Conservation (phyloP, 2,888 invertebrate species). For the Drosophila yooni region DNA sequence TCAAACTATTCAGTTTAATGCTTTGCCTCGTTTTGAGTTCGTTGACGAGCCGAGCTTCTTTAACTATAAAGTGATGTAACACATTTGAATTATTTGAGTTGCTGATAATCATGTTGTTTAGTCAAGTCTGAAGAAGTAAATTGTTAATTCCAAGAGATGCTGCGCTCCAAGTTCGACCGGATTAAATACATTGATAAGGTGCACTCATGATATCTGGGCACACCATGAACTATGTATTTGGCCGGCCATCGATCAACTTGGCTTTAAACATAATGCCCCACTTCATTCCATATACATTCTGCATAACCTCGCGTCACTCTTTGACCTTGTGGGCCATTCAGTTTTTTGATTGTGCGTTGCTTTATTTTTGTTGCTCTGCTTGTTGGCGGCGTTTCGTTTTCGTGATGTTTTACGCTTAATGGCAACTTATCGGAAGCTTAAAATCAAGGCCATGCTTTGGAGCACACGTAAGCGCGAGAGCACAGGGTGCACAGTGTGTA, state of each 20-base stretch:
- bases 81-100: background rate
- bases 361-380: background rate
- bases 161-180: background rate
- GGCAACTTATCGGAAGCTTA: conserved; percentile 65
- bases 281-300: conserved; percentile 1
- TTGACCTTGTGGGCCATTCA: conserved; percentile 60
- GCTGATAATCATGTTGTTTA: background rate
- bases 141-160: background rate
- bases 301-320: conserved; percentile 51
- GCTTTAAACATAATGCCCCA: conserved; percentile 10
- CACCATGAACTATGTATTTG: conserved; percentile 23
- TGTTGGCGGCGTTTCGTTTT: conserved; percentile 29
- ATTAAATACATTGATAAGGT: background rate
- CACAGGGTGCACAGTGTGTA: conserved; percentile 11
- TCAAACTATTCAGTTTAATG: conserved; percentile 1
- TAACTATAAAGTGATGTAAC: conserved; percentile 10
- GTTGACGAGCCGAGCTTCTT: conserved; percentile 8
- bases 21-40: conserved; percentile 2
- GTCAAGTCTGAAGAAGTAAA: background rate
- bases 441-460: conserved; percentile 61
- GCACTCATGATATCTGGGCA: background rate
- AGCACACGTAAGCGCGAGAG: conserved; percentile 25
- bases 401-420: conserved; percentile 62
- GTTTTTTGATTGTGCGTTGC: conserved; percentile 3
- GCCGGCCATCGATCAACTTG: conserved; percentile 16